A percentile compares a stretch with the other conserved stretches of the same genome.
phyloP scores from a whole-genome alignment of 2,797 vertebrate genomes.

The Alcedo quadribrachys region DNA sequence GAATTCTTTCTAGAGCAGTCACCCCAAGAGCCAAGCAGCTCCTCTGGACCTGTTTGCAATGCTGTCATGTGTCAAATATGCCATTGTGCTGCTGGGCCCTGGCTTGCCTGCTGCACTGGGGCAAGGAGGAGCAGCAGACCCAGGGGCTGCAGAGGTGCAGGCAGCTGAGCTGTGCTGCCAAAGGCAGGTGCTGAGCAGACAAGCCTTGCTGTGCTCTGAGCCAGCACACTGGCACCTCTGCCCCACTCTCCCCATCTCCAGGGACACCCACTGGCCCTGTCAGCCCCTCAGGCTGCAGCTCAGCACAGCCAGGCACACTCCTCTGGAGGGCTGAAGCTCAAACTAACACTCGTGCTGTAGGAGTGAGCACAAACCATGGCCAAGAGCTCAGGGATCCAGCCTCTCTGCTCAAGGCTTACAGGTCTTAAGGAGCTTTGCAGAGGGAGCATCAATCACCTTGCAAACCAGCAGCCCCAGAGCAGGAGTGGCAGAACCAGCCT shows the following conservation, averaged over 20 bases:
- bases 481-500: not conserved
- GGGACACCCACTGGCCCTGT: not conserved
- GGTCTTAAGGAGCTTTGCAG: not conserved
- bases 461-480: not conserved
- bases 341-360: not conserved
- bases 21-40: conserved; percentile 62
- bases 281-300: not conserved
- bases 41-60: conserved; percentile 49
- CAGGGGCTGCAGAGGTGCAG: not conserved
- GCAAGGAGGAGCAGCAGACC: not conserved
- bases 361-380: not conserved
- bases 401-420: not conserved
- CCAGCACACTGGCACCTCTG: fast-evolving
- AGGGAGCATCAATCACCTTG: not conserved
- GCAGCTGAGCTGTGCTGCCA: not conserved
- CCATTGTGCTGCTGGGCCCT: conserved; percentile 25
- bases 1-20: conserved; percentile 70
- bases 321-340: not conserved
- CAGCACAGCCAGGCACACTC: not conserved
- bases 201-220: not conserved
- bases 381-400: not conserved
- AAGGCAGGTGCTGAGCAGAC: not conserved
- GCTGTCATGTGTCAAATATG: conserved; percentile 68
- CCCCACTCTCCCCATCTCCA: not conserved
- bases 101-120: not conserved